Percentiles rank a stretch among this genome's conserved stretches.
These are phyloP conservation scores for Anoplius nigerrimus DNA, from an alignment of 2,888 invertebrate genomes.

Conservation along the genomic window DNA sequence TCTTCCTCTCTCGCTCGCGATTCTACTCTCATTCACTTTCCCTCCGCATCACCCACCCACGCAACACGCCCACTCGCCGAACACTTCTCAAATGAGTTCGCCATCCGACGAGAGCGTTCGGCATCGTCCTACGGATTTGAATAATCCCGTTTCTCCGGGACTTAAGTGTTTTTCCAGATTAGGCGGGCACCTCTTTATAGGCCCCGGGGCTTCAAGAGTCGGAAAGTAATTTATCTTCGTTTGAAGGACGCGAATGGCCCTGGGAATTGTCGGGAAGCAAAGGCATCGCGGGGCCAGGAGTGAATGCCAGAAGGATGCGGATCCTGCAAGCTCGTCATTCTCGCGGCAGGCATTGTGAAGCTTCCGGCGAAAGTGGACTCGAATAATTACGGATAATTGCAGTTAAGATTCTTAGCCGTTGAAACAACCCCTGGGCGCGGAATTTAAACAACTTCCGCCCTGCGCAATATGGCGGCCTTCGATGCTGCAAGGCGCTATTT, in stretches of 20 bases:
- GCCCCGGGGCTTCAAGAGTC: constrained; percentile 45
- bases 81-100: constrained; percentile 54
- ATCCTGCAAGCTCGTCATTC: neutral
- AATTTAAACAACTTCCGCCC: no score
- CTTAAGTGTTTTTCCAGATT: constrained; percentile 62
- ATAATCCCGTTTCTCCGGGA: constrained; percentile 54
- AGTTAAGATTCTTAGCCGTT: no score
- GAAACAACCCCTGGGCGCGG: no score
- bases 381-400: no score
- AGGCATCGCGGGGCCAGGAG: neutral
- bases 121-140: constrained; percentile 48
- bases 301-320: neutral
- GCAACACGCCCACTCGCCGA: neutral
- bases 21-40: neutral
- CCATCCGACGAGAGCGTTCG: constrained; percentile 41
- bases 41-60: no score
- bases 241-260: constrained; percentile 40
- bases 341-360: neutral
- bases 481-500: no score
- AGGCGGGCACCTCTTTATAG: constrained; percentile 51
- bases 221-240: constrained; percentile 60
- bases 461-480: no score
- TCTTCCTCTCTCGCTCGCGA: constrained; percentile 6
- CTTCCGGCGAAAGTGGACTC: no score
- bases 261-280: constrained; percentile 8